Percentiles rank a stretch among this genome's conserved stretches.
phyloP scores from a whole-genome alignment of 2,888 invertebrate species.

The Acronicta psi region DNA sequence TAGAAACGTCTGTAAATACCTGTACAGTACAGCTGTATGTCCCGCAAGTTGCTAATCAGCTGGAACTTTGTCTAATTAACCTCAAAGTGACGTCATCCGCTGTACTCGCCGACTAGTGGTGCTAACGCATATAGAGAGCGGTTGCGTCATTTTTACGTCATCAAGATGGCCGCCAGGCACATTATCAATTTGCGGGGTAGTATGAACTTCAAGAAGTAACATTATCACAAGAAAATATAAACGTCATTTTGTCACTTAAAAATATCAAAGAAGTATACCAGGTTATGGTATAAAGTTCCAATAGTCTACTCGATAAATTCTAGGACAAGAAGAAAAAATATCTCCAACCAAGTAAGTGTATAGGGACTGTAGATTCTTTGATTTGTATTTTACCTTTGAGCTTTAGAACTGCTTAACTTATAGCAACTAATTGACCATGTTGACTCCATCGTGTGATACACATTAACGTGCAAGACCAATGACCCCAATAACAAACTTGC shows the following conservation, averaged over 20 bases:
- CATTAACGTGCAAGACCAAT: constrained; percentile 46
- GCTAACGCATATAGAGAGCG: no score
- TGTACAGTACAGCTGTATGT: no score
- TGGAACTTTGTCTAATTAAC: no score
- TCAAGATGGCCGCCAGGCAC: no score
- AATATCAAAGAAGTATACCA: background rate
- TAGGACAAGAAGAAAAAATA: background rate
- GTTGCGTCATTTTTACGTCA: no score
- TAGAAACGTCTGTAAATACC: background rate
- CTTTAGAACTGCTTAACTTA: constrained; percentile 46
- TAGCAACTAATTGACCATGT: constrained; percentile 49
- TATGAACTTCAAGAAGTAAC: no score
- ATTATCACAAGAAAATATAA: no score
- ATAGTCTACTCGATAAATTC: background rate
- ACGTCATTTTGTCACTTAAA: no score
- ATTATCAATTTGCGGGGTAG: no score
- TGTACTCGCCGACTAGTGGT: no score
- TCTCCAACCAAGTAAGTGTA: constrained; percentile 30
- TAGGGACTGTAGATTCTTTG: constrained; percentile 10
- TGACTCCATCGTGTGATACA: constrained; percentile 38
- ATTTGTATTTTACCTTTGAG: constrained; percentile 35
- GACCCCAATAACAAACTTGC: constrained; percentile 26
- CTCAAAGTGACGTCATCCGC: no score
- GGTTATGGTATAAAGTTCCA: constrained; percentile 1
- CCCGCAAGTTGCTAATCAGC: no score